A percentile compares a stretch with the other conserved stretches of the same genome.
phyloP scores from a whole-genome alignment of 23 tunicate species.

The Ascidia mentula region DNA sequence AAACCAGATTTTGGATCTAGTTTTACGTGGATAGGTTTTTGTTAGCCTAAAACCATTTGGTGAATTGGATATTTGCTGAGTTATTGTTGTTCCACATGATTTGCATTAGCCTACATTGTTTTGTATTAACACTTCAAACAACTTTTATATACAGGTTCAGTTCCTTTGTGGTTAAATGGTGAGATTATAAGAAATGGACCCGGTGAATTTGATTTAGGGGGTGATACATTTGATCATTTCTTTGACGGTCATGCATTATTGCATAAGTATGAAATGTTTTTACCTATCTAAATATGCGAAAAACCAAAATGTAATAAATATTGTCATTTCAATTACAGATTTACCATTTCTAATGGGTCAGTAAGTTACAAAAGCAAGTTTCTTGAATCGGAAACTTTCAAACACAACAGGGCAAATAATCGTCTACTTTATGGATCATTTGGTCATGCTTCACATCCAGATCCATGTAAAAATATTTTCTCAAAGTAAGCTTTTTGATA shows the following conservation, averaged over 20 bases:
- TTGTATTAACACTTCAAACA: neutral
- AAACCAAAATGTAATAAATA: neutral
- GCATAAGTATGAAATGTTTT: no score
- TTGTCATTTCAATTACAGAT: constrained; percentile 13
- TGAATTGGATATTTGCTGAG: no score
- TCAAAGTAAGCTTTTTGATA: constrained; percentile 15
- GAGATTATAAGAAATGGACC: constrained; percentile 52
- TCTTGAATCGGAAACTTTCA: constrained; percentile 34
- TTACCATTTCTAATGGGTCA: constrained; percentile 15
- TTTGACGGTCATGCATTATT: constrained; percentile 25
- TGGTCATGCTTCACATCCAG: constrained; percentile 37
- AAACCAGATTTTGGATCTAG: no score
- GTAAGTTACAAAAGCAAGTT: constrained; percentile 47
- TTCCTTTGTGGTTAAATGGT: constrained; percentile 47
- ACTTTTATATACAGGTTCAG: constrained; percentile 11
- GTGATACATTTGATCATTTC: constrained; percentile 22
- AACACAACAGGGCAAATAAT: constrained; percentile 16
- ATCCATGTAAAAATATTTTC: constrained; percentile 51
- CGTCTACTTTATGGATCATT: constrained; percentile 20
- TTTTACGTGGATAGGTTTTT: no score
- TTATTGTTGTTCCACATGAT: no score
- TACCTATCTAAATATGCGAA: no score
- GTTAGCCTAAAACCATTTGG: no score
- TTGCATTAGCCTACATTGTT: no score
- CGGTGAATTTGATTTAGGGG: constrained; percentile 37